phyloP scores from a whole-genome alignment of 2,888 invertebrate genomes.

The Phorcus lineatus region DNA sequence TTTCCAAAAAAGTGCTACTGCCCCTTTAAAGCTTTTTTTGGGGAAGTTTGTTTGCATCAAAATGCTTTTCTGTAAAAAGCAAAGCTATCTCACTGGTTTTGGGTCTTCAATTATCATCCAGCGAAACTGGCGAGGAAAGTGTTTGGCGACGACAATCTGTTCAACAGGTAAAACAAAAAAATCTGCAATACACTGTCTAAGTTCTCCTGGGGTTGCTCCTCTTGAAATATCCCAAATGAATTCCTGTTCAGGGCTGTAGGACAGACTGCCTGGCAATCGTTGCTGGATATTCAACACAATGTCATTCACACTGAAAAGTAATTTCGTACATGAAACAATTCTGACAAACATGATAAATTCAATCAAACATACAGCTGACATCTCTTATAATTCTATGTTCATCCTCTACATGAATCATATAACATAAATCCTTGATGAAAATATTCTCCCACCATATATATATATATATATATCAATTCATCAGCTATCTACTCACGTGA shows the following conservation, averaged over 20 bases:
- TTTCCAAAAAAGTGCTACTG: no score
- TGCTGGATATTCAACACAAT: conserved; percentile 60
- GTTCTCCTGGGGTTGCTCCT: conserved; percentile 54
- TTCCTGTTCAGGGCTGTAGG: conserved; percentile 58
- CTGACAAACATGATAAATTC: no score
- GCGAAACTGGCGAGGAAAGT: conserved; percentile 61
- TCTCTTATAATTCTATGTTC: no score
- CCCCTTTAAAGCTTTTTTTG: conserved; percentile 15
- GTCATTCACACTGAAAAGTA: conserved; percentile 59
- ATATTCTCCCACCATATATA: no score
- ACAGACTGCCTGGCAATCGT: conserved; percentile 55
- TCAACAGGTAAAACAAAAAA: conserved; percentile 53
- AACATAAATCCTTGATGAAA: no score
- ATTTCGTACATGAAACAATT: neutral
- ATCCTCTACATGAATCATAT: no score
- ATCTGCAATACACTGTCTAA: conserved; percentile 56
- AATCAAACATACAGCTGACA: no score
- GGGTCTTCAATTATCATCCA: conserved; percentile 65
- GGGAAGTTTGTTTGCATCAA: no score
- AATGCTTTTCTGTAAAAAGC: no score
- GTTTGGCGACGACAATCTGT: conserved; percentile 66
- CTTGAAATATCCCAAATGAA: conserved; percentile 67
- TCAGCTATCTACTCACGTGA: conserved; percentile 59
- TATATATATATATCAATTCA: no score
- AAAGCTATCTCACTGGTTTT: no score